Base-by-base conservation (phyloP, 2,113 vertebrate species). In the Ursus arctos region DNA sequence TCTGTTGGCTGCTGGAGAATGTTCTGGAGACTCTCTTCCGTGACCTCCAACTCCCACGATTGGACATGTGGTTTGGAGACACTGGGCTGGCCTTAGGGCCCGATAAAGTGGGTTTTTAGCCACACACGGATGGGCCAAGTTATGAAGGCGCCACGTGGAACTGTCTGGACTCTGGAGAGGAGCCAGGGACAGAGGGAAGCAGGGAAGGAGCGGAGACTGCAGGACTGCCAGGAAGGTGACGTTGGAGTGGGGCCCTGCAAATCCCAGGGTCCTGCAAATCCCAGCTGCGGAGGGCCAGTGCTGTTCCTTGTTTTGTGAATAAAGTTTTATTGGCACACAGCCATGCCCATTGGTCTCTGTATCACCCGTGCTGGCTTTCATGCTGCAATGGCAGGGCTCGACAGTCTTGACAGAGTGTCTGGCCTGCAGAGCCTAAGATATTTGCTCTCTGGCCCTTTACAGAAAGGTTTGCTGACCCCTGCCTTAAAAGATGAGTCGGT, bases 101-200 rank as follows among this genome's bases (percentile, higher is more conserved):
- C 8, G 19, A 43, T 47, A 14, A n/a, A 77, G 16, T 21, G 19
- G 86, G 31, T 53, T 59, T 59, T 15, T 31, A 63, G 72, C 24
- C 28, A 11, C n/a, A 47, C 3, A 33, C 3, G 3, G 59, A 8
- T 57, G 14, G 10, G 24, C 9, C 2, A 2, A 40, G 31, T 51
- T 1, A 33, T 0, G 40, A 40, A 40, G 85, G 26, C 33, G 47
- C 77, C 67, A 15, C 31, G 8, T 24, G 22, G 28, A 28, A 12
- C 63, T 5, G 36, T n/a, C 43, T 24, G 63, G 79, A 77, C 43
- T 15, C 79, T 47, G 4, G 87, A 19, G 65, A 53, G 65, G 47
- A 28, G 51, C n/a, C 19, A 12, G 33, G 7, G 2, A 4, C 15
- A 28, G 76, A 55, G 9, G 15, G 0, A 21, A 22, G 0, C 18